Conservation (phyloP, 2,797 vertebrate species). For the Pseudochromis fuscus region DNA sequence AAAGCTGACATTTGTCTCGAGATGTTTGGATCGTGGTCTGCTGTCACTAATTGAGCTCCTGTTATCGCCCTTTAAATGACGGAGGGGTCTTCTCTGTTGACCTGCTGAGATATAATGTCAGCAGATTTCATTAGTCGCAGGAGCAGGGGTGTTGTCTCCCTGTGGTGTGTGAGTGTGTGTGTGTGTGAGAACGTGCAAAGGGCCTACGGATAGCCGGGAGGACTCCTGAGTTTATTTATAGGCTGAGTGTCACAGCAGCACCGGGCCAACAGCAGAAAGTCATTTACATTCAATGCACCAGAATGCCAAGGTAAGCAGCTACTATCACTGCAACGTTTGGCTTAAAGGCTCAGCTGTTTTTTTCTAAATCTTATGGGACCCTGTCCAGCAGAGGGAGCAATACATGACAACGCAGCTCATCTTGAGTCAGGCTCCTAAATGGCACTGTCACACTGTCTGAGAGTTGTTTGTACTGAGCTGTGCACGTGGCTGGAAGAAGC, state of each 20-base stretch:
- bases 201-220: slow-evolving; percentile 68
- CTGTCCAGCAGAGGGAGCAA: slow-evolving; percentile 53
- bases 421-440: slow-evolving; percentile 56
- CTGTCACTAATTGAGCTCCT: slow-evolving; percentile 45
- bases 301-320: slow-evolving; percentile 77
- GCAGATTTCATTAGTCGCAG: slow-evolving; percentile 66
- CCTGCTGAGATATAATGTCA: slow-evolving; percentile 65
- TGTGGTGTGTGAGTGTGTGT: slow-evolving; percentile 38
- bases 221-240: slow-evolving; percentile 78
- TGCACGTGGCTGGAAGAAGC: slow-evolving; percentile 44
- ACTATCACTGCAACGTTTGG: slow-evolving; percentile 54
- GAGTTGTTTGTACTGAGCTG: slow-evolving; percentile 58
- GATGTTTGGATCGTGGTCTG: background rate
- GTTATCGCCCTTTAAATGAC: slow-evolving; percentile 37
- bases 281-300: slow-evolving; percentile 75
- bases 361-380: slow-evolving; percentile 4
- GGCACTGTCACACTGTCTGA: slow-evolving; percentile 56
- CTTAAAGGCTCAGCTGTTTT: slow-evolving; percentile 47
- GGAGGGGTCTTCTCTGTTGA: slow-evolving; percentile 59
- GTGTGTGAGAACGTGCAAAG: slow-evolving; percentile 52
- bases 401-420: slow-evolving; percentile 14
- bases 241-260: slow-evolving; percentile 62
- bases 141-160: slow-evolving; percentile 62
- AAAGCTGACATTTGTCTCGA: slow-evolving; percentile 16
- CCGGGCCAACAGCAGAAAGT: slow-evolving; percentile 59